These are phyloP conservation scores for Burhinus bistriatus DNA, from an alignment of 2,113 vertebrate species.

Conservation along the genomic window DNA sequence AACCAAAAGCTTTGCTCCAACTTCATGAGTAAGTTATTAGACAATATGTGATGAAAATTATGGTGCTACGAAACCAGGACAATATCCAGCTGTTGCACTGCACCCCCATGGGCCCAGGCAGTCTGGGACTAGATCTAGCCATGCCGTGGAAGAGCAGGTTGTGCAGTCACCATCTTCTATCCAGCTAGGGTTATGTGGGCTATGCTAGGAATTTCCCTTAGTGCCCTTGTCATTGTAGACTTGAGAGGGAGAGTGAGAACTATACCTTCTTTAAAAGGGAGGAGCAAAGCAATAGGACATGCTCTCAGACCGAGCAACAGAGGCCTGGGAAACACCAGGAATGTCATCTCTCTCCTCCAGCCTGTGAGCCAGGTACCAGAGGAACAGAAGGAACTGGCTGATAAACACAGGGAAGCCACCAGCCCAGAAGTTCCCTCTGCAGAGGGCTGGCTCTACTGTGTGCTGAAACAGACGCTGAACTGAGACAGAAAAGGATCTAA, in stretches of 20 bases:
- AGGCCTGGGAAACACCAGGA: background rate
- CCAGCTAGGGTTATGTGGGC: background rate
- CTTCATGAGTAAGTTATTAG: background rate
- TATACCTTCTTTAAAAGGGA: background rate
- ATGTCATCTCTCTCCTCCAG: background rate
- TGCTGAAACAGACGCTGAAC: background rate
- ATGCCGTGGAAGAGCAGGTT: background rate
- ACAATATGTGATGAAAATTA: background rate
- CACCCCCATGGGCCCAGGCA: background rate
- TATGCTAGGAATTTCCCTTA: background rate
- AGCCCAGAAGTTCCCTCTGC: background rate
- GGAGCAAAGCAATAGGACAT: background rate
- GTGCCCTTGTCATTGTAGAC: background rate
- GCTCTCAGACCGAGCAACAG: background rate
- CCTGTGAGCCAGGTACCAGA: background rate
- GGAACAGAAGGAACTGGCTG: background rate
- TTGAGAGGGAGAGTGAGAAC: background rate
- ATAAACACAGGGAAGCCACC: background rate
- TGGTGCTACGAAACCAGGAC: background rate
- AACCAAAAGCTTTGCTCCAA: background rate
- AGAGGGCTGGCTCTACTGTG: background rate
- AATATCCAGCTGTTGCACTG: background rate
- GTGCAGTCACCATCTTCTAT: background rate
- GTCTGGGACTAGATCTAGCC: background rate
- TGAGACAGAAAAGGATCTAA: background rate